Conservation (phyloP, 2,113 vertebrate species). For the Lepidothrix coronata region DNA sequence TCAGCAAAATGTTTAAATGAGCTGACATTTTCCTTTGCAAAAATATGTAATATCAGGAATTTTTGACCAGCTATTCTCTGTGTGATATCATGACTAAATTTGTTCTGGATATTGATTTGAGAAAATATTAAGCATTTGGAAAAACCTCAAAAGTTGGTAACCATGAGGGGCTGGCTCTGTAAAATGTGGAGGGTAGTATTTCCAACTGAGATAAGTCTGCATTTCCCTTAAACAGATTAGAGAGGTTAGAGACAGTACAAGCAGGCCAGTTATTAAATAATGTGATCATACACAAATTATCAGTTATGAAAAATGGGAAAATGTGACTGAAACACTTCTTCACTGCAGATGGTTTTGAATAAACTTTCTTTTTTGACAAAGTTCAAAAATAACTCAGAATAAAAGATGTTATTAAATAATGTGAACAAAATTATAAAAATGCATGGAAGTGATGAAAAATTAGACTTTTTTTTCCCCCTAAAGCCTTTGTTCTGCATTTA, state of each 20-base stretch:
- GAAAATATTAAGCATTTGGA: not conserved
- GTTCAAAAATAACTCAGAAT: not conserved
- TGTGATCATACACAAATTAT: not conserved
- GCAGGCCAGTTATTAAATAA: not conserved
- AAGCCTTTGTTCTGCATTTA: not conserved
- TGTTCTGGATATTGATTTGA: not conserved
- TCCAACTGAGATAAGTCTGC: not conserved
- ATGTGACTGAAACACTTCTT: not conserved
- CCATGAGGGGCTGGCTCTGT: not conserved
- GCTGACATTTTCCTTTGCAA: not conserved
- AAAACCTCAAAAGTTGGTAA: not conserved
- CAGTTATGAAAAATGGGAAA: not conserved
- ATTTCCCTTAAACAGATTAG: not conserved
- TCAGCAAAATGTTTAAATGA: not conserved
- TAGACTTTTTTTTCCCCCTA: fast-evolving
- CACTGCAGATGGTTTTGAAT: not conserved
- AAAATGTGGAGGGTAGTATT: not conserved
- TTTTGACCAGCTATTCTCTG: not conserved
- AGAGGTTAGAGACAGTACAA: not conserved
- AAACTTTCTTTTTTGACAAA: not conserved
- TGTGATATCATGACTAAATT: not conserved
- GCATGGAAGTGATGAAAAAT: not conserved
- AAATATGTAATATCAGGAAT: not conserved
- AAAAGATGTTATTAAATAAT: not conserved
- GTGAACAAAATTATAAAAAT: not conserved